Evolutionary conservation across 2,888 invertebrate genomes (phyloP).

Genomic region (Neuroscelio doddi): DNA sequence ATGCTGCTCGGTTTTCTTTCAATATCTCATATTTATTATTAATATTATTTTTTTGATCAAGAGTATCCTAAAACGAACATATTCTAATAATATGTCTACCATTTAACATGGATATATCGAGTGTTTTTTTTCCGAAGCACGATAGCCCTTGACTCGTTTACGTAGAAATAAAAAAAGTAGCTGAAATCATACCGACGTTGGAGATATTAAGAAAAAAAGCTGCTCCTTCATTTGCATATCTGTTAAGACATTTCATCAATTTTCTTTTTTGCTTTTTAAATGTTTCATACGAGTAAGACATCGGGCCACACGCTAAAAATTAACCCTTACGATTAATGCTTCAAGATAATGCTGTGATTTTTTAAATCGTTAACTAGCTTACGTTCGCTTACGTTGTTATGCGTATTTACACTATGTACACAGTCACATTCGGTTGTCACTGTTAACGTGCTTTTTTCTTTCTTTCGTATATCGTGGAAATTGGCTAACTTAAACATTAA

Average conservation of each 20-base stretch:
- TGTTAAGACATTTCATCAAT: no score
- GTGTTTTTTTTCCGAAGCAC: constrained; percentile 50
- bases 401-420: constrained; percentile 69
- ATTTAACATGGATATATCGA: constrained; percentile 64
- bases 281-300: constrained; percentile 49
- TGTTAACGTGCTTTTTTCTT: constrained; percentile 54
- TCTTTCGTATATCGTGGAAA: constrained; percentile 54
- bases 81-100: constrained; percentile 64
- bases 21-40: constrained; percentile 47
- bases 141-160: constrained; percentile 50
- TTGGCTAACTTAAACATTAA: constrained; percentile 58
- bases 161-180: not conserved
- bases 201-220: no score
- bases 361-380: constrained; percentile 61
- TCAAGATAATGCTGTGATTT: constrained; percentile 65
- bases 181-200: no score
- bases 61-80: constrained; percentile 67
- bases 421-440: constrained; percentile 48
- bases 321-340: constrained; percentile 61
- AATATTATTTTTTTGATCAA: constrained; percentile 59
- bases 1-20: constrained; percentile 8
- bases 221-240: no score
- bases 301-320: constrained; percentile 64
- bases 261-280: constrained; percentile 4
- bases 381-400: constrained; percentile 56